Conservation (phyloP, 1,140 invertebrate genomes). For the Antheraea pernyi region DNA sequence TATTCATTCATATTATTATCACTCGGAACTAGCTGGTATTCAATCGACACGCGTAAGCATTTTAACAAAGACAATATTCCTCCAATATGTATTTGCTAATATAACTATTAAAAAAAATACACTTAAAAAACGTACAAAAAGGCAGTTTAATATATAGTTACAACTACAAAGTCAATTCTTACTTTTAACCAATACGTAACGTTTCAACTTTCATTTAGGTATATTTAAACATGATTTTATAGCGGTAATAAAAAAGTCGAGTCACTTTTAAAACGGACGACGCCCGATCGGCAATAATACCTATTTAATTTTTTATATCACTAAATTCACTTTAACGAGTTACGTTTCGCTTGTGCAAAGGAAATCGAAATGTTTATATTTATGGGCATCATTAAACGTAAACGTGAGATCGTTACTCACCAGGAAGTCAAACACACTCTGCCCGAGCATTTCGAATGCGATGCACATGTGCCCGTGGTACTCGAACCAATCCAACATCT, state of each 20-base stretch:
- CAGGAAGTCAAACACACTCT: conserved; percentile 99
- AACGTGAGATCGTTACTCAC: conserved; percentile 81
- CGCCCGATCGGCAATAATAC: background rate
- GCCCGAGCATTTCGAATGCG: conserved; percentile 98
- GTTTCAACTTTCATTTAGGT: background rate
- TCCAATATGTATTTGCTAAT: too few relatives aligned
- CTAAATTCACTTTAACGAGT: background rate
- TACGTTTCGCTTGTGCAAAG: background rate
- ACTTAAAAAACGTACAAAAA: too few relatives aligned
- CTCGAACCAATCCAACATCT: conserved; percentile 99
- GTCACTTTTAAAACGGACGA: background rate
- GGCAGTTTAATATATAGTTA: too few relatives aligned
- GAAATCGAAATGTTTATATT: conserved; percentile 6
- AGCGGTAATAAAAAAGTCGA: background rate
- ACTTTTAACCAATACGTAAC: too few relatives aligned
- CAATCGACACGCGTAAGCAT: too few relatives aligned
- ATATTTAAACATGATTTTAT: background rate
- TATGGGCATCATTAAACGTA: conserved; percentile 1
- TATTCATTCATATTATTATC: too few relatives aligned
- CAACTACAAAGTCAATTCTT: too few relatives aligned
- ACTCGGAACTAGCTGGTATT: too few relatives aligned
- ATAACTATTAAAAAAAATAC: too few relatives aligned
- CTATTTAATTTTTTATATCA: conserved; percentile 6
- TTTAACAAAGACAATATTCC: too few relatives aligned
- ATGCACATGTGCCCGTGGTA: conserved; percentile 99